Conservation (phyloP, 1,140 invertebrate species). For the Drosophila micromelanica region DNA sequence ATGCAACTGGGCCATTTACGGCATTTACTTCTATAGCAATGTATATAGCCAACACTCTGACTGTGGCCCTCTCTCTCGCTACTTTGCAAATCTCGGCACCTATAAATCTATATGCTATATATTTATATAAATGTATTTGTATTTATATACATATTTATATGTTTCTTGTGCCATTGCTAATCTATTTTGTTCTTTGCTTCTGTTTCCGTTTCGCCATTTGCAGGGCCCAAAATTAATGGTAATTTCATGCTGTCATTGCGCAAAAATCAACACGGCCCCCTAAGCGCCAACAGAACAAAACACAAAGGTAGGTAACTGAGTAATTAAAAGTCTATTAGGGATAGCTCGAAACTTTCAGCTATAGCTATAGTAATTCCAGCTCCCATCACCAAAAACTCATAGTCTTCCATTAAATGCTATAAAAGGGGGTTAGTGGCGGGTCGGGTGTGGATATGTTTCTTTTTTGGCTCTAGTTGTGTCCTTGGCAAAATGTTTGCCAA, state of each 20-base stretch:
- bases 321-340: conserved; percentile 69
- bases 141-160: conserved; percentile 6
- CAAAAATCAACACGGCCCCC: conserved; percentile 51
- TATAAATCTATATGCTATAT: not conserved
- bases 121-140: not conserved
- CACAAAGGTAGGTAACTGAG: conserved; percentile 35
- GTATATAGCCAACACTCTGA: conserved; percentile 3
- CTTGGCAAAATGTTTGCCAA: conserved; percentile 42
- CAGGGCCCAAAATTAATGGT: conserved; percentile 51
- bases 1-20: conserved; percentile 52
- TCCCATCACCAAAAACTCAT: conserved; percentile 12
- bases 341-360: conserved; percentile 11
- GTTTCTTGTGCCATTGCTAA: conserved; percentile 34
- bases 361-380: not conserved
- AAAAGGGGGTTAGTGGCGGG: conserved; percentile 1
- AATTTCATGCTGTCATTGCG: conserved; percentile 57
- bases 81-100: not conserved
- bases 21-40: conserved; percentile 8
- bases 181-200: conserved; percentile 43
- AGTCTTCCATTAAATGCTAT: conserved; percentile 10
- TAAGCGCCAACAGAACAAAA: conserved; percentile 41
- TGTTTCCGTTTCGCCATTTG: conserved; percentile 25
- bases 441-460: conserved; percentile 8
- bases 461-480: conserved; percentile 10
- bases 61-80: not conserved